Base-by-base conservation (phyloP, 1,140 invertebrate species). In the Tribolium madens region DNA sequence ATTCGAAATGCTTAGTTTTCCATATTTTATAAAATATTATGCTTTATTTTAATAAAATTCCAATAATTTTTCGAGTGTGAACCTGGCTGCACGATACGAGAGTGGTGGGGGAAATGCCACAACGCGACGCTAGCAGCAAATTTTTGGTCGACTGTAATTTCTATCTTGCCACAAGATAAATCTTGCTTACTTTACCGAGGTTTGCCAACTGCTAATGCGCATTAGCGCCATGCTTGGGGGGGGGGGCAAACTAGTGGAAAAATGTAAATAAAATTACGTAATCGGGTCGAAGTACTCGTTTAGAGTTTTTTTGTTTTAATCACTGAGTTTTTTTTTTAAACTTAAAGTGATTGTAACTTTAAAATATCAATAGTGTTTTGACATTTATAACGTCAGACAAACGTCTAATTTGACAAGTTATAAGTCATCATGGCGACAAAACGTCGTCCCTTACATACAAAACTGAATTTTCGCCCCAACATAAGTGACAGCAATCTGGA, bases 391-490 rank as follows among this genome's bases (percentile, higher is more conserved):
- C 15, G 48, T 50, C 48, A 50, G 10, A 3, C 1, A 50, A 15
- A 50, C 17, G 57, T 64, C 57, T 36, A 31, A 33, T 64, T 64
- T 64, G 57, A 64, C 57, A 64, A n/a, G n/a, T 64, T 6, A 15
- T 17, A 50, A 17, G 50, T 72, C 46, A 71, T 71, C 47, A 85
- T 85, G 84, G 80, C 79, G 26, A 79, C 79, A 57, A 84, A 82
- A 80, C 76, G 84, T 68, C 78, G 78, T 33, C 69, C 83, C 15
- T 74, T 80, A 68, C 77, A 82, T 46, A 42, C 80, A 46, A 81
- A 82, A 9, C 78, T 90, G 72, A 91, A 91, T 82, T 91, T 90
- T 79, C 85, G 90, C 31, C 88, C 89, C 2, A 85, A 81, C 68
- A 81, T 81, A 2, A 88, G 88, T 75, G 86, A 86, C 53, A 84